Base-by-base conservation (phyloP, 2,888 invertebrate genomes). In the Diloba caeruleocephala region DNA sequence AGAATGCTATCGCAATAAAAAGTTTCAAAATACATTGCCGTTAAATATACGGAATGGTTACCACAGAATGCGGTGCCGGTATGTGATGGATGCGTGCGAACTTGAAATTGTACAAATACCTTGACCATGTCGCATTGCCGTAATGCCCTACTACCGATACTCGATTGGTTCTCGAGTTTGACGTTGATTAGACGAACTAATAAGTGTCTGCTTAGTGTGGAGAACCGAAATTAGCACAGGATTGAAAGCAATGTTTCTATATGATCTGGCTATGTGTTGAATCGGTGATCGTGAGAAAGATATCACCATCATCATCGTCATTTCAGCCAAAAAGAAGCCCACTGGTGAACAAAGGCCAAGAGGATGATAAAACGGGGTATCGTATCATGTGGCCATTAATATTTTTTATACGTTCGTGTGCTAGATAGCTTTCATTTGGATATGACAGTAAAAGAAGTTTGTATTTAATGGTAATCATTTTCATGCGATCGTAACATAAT, bases 41-140 rank as follows among this genome's bases (percentile, higher is more conserved):
- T n/a, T 28, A 49, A n/a, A 62, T 58, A 46, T 42, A 50, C 36
- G 14, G 36, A 23, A 61, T 64, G 45, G 34, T 49, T 51, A 17
- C 15, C 44, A 34, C 58, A 66, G 48, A 56, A 65, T 58, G 50
- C 38, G 36, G 28, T 31, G 41, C 14, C 13, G 37, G 55, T 51
- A 66, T 68, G 58, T 29, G 26, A 50, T 54, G 66, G 44, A 63
- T 44, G 66, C 56, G 51, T 37, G 56, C 45, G 39, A 34, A 55
- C 45, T 60, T 44, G 51, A 42, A 55, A 67, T 67, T 42, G 59
- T 49, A 1, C n/a, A 34, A 38, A 70, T 70, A 48, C 21, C 38
- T 15, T 14, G 14, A 5, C 38, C 9, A 41, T 63, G 69, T 45
- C 70, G 70, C 70, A 70, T 66, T 70, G 63, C 58, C 46, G 68